Evolutionary conservation across 2,113 vertebrate genomes (phyloP), one percentile per base, ranked within the genome.

Genomic region (Canis aureus): DNA sequence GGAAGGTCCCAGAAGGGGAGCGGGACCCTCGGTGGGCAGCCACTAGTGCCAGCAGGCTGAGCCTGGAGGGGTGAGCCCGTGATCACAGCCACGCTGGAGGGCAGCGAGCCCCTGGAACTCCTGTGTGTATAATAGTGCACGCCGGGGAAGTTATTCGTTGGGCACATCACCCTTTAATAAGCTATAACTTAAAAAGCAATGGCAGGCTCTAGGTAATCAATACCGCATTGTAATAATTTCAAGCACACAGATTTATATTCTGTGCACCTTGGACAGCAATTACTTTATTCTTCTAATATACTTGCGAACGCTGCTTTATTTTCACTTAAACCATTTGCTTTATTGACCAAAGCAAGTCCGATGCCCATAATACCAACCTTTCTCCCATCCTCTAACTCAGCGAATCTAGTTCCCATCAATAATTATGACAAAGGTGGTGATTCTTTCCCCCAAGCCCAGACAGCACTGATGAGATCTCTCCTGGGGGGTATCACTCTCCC

Each of bases 311-410:
- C 49, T 78, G 94, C 78, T 97, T 98, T 97, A 95, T 96, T 98
- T 98, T 97, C 96, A 89, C 89, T 95, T 97, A 96, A 97, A 95
- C 95, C 97, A 94, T 98, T 97, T 95, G 95, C 91, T 96, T 96
- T 97, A 98, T 97, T 98, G 98, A 98, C 97, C 95, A 92, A 87
- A 97, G 92, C 80, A 80, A 97, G 92, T 95, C 96, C 62, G 71
- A 89, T 95, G 96, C 97, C 97, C 93, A 17, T 67, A 74, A 94
- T 51, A 78, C 79, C 95, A 95, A 90, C 92, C 91, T 92, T 96
- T 76, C 89, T 94, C 87, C 80, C 27, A 35, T 85, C 55, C 38
- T 62, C 85, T 82, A 85, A n/a, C 95, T 87, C 81, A 32, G 86
- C 55, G 3, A 91, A 57, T 95, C 89, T 71, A 86, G 93, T 53